These are phyloP conservation scores for Leptodactylus fuscus DNA, from an alignment of 2,113 vertebrate species.

Conservation along the genomic window DNA sequence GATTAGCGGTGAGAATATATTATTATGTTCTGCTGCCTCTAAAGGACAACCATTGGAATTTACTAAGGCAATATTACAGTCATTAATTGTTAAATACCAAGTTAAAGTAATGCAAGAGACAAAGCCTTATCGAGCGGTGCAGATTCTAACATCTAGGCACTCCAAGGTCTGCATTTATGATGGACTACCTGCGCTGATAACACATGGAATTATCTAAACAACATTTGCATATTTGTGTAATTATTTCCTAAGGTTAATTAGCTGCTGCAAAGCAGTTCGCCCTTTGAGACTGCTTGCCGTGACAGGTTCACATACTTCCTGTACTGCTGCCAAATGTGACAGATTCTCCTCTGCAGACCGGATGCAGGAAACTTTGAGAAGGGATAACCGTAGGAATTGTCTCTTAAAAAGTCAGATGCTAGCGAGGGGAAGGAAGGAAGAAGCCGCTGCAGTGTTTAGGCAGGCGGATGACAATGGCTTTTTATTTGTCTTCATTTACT, in stretches of 20 bases:
- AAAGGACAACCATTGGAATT: constrained; percentile 66
- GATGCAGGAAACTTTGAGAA: constrained; percentile 79
- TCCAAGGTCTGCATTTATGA: constrained; percentile 80
- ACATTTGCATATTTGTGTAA: constrained; percentile 98
- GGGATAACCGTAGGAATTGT: constrained; percentile 26
- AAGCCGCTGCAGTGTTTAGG: neutral
- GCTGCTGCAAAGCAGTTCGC: constrained; percentile 87
- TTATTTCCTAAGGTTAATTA: constrained; percentile 99
- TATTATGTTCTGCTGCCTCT: constrained; percentile 57
- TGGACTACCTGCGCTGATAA: constrained; percentile 91
- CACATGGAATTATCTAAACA: constrained; percentile 92
- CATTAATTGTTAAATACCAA: constrained; percentile 76
- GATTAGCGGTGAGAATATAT: constrained; percentile 63
- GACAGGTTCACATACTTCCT: constrained; percentile 86
- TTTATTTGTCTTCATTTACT: too few species aligned
- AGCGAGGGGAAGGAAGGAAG: constrained; percentile 8
- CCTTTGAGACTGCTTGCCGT: constrained; percentile 90
- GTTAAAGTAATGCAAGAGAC: constrained; percentile 69
- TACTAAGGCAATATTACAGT: constrained; percentile 69
- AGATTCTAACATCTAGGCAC: constrained; percentile 77
- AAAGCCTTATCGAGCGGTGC: constrained; percentile 78
- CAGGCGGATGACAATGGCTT: too few species aligned
- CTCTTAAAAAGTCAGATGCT: neutral
- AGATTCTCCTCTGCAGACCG: constrained; percentile 78
- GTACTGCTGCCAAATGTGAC: constrained; percentile 80